Evolutionary conservation across 1,140 invertebrate genomes (phyloP).

Genomic region (Neuroterus valhalla): DNA sequence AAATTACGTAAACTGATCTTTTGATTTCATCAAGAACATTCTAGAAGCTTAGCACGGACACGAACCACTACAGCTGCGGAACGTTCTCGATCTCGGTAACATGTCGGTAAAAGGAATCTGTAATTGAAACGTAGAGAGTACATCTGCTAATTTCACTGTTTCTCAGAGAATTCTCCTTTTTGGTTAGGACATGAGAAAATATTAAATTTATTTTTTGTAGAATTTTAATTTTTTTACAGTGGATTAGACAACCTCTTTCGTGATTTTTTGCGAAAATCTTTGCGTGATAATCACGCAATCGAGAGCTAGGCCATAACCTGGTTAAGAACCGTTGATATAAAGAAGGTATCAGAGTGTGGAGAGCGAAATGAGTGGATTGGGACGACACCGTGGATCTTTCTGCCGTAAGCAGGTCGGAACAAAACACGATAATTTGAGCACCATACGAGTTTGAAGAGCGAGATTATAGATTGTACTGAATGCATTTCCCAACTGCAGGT

Average conservation of each 20-base stretch:
- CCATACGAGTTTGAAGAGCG: neutral
- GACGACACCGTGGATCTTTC: constrained; percentile 55
- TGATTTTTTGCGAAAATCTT: constrained; percentile 51
- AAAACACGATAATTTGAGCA: constrained; percentile 57
- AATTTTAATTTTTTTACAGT: neutral
- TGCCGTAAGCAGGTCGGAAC: constrained; percentile 73
- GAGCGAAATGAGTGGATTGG: constrained; percentile 58
- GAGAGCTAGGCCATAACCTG: constrained; percentile 68
- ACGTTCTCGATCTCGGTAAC: too few relatives aligned
- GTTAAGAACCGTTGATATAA: constrained; percentile 65
- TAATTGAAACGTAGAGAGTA: too few relatives aligned
- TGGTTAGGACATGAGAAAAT: too few relatives aligned
- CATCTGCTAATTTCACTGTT: too few relatives aligned
- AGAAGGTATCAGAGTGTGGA: constrained; percentile 73
- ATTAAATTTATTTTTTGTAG: neutral
- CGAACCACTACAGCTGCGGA: too few relatives aligned
- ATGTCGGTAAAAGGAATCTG: too few relatives aligned
- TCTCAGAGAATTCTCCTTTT: too few relatives aligned
- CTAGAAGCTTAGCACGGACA: too few relatives aligned
- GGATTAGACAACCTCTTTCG: neutral
- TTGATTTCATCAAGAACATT: too few relatives aligned
- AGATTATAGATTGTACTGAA: too few relatives aligned
- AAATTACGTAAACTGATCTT: too few relatives aligned
- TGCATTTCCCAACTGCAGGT: too few relatives aligned
- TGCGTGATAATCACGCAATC: constrained; percentile 63